Conservation (phyloP, 2,888 invertebrate species). For the Abrostola tripartita region DNA sequence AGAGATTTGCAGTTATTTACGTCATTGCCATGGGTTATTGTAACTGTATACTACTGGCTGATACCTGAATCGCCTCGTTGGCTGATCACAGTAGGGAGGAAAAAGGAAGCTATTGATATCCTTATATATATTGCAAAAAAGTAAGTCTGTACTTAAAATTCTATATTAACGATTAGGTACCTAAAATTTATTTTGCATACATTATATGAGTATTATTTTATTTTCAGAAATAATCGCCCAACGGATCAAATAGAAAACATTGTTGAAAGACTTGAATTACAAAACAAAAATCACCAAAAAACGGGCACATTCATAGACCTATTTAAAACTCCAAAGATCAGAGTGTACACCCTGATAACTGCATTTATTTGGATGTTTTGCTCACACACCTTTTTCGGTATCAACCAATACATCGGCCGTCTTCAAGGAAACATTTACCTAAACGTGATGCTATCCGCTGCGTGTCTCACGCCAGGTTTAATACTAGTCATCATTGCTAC, state of each 20-base stretch:
- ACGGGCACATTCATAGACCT: conserved; percentile 85
- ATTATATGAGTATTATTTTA: neutral
- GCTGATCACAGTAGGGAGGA: conserved; percentile 91
- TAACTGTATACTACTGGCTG: conserved; percentile 90
- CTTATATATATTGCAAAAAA: conserved; percentile 90
- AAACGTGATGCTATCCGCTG: conserved; percentile 92
- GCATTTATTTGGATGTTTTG: conserved; percentile 93
- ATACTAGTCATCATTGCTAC: conserved; percentile 72
- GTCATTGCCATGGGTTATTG: conserved; percentile 84
- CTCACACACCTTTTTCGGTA: conserved; percentile 94
- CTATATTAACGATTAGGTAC: neutral
- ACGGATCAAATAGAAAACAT: conserved; percentile 69
- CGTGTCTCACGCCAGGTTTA: conserved; percentile 70
- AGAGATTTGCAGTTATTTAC: conserved; percentile 87
- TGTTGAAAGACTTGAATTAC: conserved; percentile 72
- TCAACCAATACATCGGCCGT: conserved; percentile 93
- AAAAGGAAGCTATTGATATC: conserved; percentile 89
- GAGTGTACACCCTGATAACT: conserved; percentile 90
- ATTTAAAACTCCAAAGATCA: conserved; percentile 90
- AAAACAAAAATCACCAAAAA: conserved; percentile 59
- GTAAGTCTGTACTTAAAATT: conserved; percentile 56
- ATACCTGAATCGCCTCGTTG: conserved; percentile 94
- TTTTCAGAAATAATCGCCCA: conserved; percentile 80
- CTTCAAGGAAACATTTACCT: conserved; percentile 93
- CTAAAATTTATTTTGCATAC: neutral